These are phyloP conservation scores for Neogobius melanostomus DNA, from an alignment of 2,113 vertebrate species.

Conservation along the genomic window DNA sequence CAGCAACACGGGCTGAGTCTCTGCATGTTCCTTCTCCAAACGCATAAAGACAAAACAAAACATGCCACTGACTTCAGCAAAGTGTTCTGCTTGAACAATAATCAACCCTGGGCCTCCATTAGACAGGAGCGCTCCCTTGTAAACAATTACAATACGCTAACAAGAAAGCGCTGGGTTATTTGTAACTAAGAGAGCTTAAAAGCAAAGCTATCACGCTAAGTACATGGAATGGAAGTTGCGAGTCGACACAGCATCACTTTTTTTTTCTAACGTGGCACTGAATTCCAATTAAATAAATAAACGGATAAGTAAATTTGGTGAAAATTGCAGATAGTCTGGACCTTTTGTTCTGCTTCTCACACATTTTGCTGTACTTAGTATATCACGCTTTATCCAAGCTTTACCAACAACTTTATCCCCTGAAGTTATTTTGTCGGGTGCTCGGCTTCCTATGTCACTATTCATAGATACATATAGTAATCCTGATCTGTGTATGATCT, in stretches of 20 bases:
- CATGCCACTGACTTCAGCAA: neutral
- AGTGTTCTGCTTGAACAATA: constrained; percentile 8
- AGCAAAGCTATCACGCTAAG: constrained; percentile 24
- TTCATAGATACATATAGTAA: no score
- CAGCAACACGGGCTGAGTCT: no score
- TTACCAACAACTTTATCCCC: no score
- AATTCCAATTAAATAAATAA: constrained; percentile 27
- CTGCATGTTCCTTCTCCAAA: neutral
- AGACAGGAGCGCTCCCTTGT: constrained; percentile 17
- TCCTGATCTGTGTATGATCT: no score
- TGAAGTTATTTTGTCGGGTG: no score
- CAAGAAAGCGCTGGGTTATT: neutral
- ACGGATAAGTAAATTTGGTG: constrained; percentile 14
- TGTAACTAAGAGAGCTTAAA: constrained; percentile 27
- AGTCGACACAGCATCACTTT: constrained; percentile 33
- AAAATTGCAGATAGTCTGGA: constrained; percentile 1
- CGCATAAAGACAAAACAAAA: neutral
- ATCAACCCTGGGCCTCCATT: constrained; percentile 11
- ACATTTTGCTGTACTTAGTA: neutral
- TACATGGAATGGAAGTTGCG: constrained; percentile 18
- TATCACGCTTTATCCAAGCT: no score
- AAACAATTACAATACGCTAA: constrained; percentile 23
- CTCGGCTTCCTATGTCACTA: no score
- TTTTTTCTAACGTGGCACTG: constrained; percentile 35
- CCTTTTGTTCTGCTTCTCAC: constrained; percentile 8